Evolutionary conservation across 1,140 invertebrate species (phyloP).

Genomic region (Radopholus similis): DNA sequence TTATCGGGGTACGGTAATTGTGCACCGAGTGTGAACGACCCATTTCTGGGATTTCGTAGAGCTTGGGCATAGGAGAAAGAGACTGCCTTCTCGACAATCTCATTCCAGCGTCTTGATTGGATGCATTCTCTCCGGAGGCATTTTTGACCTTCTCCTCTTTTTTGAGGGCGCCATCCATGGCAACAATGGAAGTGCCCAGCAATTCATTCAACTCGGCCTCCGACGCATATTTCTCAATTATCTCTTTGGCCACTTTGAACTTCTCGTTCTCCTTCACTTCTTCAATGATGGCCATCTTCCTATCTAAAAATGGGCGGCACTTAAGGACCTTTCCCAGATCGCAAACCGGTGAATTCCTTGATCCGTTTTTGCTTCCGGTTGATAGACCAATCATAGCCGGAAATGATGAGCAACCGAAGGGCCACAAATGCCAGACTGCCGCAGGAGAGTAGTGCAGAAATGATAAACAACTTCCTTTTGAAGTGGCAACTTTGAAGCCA

Average conservation of each 20-base stretch:
- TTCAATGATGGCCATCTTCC: slow-evolving; percentile 72
- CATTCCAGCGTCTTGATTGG: not conserved
- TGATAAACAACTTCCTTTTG: not conserved
- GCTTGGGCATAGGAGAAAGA: slow-evolving; percentile 22
- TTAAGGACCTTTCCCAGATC: too few relatives aligned
- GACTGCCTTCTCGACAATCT: too few relatives aligned
- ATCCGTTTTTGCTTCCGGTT: slow-evolving; percentile 15
- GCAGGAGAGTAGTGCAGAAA: not conserved
- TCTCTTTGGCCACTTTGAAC: slow-evolving; percentile 89
- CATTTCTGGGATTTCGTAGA: slow-evolving; percentile 19
- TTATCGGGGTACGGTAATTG: slow-evolving; percentile 32
- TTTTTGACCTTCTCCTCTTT: slow-evolving; percentile 2
- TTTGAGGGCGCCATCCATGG: not conserved
- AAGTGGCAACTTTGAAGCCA: slow-evolving; percentile 13
- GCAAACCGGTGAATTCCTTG: slow-evolving; percentile 13
- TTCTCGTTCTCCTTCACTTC: slow-evolving; percentile 95
- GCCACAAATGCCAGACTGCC: slow-evolving; percentile 16
- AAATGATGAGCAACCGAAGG: not conserved
- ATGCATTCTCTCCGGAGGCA: slow-evolving; percentile 5
- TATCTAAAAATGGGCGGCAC: too few relatives aligned
- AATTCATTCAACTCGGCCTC: slow-evolving; percentile 7
- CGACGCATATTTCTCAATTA: slow-evolving; percentile 78
- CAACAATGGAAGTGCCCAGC: not conserved
- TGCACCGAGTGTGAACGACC: not conserved
- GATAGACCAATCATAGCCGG: slow-evolving; percentile 26